Conservation (phyloP, 2,888 invertebrate genomes). For the Hypselothyrea guttata region DNA sequence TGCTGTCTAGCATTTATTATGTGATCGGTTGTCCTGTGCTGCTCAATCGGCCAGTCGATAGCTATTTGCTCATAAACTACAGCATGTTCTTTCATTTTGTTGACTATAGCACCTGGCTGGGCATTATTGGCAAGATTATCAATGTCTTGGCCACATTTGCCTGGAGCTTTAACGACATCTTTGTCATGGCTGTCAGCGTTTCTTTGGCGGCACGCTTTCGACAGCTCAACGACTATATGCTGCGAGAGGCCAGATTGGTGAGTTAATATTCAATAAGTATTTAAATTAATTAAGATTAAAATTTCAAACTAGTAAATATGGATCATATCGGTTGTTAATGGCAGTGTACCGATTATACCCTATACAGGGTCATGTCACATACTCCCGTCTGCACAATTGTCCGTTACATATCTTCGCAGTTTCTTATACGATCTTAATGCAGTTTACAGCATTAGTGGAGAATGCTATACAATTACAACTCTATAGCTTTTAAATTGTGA, state of each 20-base stretch:
- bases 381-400: too few species aligned
- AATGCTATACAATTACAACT: too few species aligned
- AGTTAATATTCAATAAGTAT: too few species aligned
- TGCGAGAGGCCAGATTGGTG: constrained; percentile 82
- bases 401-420: too few species aligned
- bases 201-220: constrained; percentile 86
- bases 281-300: too few species aligned
- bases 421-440: too few species aligned
- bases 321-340: too few species aligned
- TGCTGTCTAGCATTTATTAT: constrained; percentile 84
- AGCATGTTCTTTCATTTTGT: constrained; percentile 70
- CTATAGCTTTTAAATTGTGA: too few species aligned
- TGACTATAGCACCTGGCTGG: constrained; percentile 63
- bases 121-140: constrained; percentile 79
- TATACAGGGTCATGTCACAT: too few species aligned
- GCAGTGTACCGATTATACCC: too few species aligned
- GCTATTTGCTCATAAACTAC: constrained; percentile 70
- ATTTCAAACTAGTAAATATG: too few species aligned
- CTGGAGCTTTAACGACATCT: constrained; percentile 89
- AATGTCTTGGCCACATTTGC: constrained; percentile 86
- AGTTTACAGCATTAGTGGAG: too few species aligned
- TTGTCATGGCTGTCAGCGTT: constrained; percentile 88
- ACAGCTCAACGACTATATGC: constrained; percentile 84
- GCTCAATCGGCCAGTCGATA: constrained; percentile 71
- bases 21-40: constrained; percentile 72